Evolutionary conservation across 1,140 invertebrate species (phyloP), one percentile per base, ranked within the genome.

Genomic region (Anagrus nilaparvatae): DNA sequence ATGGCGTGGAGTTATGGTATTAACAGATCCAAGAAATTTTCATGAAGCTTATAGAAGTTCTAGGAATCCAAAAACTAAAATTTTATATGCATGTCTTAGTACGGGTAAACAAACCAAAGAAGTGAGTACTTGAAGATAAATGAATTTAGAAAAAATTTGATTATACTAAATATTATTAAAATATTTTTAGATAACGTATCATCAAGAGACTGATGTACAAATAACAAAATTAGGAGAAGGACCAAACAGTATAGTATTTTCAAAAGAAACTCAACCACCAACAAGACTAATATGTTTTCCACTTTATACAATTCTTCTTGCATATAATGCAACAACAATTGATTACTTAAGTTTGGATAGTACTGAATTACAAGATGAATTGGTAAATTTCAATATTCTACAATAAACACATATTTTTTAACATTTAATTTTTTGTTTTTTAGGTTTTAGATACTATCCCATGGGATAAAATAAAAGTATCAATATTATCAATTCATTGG

Each of bases 211-310:
- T 18, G 72, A 75, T 36, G 74, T 76, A 27, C 70, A 70, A 54
- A 71, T 75, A 23, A 73, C 67, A 30, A 74, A 73, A 55, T 52
- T 75, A 31, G 65, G 67, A 23, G 71, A 76, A 54, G 69, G 73
- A 37, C 63, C 70, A 18, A 73, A 74, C 50, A 70, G 67, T 42
- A 49, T 71, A 0, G 56, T 69, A 17, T 55, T 55, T 9, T 63
- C 67, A 4, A 69, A 72, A 34, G 60, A 68, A 16, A 69, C 68
- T 35, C 55, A 67, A 37, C 63, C 68, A 12, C 65, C 71, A 10
- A 72, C 80, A 29, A 73, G 81, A 49, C 79, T 89, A 35, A 82
- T 84, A 58, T 90, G 86, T 64, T 87, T 89, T 61, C 86, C 87
- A 48, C 70, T 91, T 36, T 84, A 80, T 57, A 84, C 85, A 14